Base-by-base conservation (phyloP, 2,888 invertebrate genomes). In the Teleiodes luculella region DNA sequence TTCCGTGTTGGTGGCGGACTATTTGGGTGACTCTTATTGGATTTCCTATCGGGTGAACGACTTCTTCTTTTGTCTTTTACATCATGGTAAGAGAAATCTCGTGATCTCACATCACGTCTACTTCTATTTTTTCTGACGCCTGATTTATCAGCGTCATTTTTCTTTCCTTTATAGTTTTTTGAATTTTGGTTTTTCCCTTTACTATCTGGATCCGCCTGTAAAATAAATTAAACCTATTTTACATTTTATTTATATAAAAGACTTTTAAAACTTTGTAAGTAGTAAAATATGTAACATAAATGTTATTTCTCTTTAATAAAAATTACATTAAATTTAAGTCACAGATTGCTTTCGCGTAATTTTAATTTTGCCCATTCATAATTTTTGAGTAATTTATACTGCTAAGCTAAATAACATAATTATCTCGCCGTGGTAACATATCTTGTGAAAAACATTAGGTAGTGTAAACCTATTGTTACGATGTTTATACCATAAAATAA, bases 71-170 rank as follows among this genome's bases (percentile, higher is more conserved):
- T 20, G 24, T 43, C 43, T 11, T 20, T 43, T 4, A 43, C 6
- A 6, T 28, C 43, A 0, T n/a, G 13, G n/a, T 5, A n/a, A 7
- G 43, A 43, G 0, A 7, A n/a, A 5, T 28, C 43, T 13, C 28
- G 43, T 20, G 28, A 43, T 43, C 43, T 41, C 2, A 20, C 10
- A 41, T 41, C 41, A 2, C 20, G 41, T 41, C 20, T 43, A 28
- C 43, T 43, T 43, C 37, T 62, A 33, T 55, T 67, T 28, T 47
- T 62, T 24, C 35, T 24, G 3, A 52, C 24, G 7, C 57, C 52
- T 14, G 43, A 48, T 6, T 58, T 52, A 16, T 54, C 52, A 1
- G 37, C 39, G 16, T 54, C 52, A 4, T 13, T 43, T 43, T 43
- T 13, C 43, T 43, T 28, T 43, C 13, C 11, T 28, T 43, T 28